Conservation (phyloP, 2,113 vertebrate species). For the Macquaria australasica region DNA sequence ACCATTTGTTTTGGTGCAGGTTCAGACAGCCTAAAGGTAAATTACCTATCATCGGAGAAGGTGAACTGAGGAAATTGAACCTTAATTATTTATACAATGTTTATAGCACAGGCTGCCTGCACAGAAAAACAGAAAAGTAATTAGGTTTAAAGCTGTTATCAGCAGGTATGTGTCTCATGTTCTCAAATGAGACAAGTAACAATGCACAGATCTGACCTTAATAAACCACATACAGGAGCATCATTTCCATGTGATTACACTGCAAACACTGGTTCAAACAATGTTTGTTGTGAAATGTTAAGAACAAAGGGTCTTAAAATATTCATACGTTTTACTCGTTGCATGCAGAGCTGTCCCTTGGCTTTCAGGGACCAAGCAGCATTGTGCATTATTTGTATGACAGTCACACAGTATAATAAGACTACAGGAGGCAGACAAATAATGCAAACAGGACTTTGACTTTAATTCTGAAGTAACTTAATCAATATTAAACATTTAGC, state of each 20-base stretch:
- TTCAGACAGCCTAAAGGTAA: constrained; percentile 38
- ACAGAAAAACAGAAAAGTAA: constrained; percentile 23
- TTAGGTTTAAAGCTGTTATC: constrained; percentile 48
- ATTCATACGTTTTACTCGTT: constrained; percentile 25
- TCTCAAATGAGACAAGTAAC: constrained; percentile 30
- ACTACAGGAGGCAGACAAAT: neutral
- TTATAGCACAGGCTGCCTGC: constrained; percentile 31
- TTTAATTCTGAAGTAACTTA: neutral
- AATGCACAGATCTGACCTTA: neutral
- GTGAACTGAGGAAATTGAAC: constrained; percentile 57
- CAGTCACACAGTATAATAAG: neutral
- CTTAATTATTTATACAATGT: constrained; percentile 72
- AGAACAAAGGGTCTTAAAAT: constrained; percentile 18
- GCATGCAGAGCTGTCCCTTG: constrained; percentile 10
- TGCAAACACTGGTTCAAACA: constrained; percentile 13
- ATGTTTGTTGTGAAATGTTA: constrained; percentile 16
- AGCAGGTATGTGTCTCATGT: constrained; percentile 4
- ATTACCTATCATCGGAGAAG: constrained; percentile 43
- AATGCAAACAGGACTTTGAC: neutral
- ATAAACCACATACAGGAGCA: constrained; percentile 13
- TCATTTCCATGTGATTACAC: constrained; percentile 15
- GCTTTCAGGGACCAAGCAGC: neutral
- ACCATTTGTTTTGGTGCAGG: constrained; percentile 23
- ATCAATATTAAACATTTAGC: neutral
- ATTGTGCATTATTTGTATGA: constrained; percentile 5